phyloP scores from a whole-genome alignment of 2,797 vertebrate genomes.

The Brotula barbata region DNA sequence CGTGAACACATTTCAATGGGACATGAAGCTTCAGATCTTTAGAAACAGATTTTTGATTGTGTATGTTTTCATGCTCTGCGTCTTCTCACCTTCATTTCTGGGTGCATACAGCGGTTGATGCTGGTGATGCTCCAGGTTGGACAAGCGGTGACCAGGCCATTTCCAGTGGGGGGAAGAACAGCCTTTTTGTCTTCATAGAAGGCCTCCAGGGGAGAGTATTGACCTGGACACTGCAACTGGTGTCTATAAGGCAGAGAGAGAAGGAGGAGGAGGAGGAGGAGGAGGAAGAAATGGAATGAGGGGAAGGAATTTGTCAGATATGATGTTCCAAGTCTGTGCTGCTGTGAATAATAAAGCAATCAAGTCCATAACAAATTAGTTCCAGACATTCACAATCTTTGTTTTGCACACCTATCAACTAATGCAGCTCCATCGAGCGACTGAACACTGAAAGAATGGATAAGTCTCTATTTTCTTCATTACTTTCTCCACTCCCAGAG shows the following conservation, averaged over 20 bases:
- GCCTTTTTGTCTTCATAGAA: conserved; percentile 99
- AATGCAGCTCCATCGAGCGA: too few relatives aligned
- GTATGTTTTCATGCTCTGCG: background rate
- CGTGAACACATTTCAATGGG: background rate
- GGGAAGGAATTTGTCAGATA: background rate
- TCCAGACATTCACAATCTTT: too few relatives aligned
- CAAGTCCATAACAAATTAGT: too few relatives aligned
- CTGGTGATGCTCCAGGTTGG: conserved; percentile 88
- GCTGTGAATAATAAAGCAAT: too few relatives aligned
- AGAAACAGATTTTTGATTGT: background rate
- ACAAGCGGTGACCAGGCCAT: conserved; percentile 81
- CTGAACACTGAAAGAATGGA: too few relatives aligned
- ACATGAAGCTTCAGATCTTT: background rate
- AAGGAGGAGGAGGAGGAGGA: background rate
- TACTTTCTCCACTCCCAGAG: too few relatives aligned
- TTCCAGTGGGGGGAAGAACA: conserved; percentile 83
- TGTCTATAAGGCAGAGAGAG: conserved; percentile 77
- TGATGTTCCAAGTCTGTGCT: conserved; percentile 2
- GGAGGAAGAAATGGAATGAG: background rate
- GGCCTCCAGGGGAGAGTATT: conserved; percentile 95
- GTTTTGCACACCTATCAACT: too few relatives aligned
- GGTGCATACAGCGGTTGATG: conserved; percentile 95
- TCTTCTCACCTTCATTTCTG: conserved; percentile 93
- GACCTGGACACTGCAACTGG: conserved; percentile 93
- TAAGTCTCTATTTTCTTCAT: too few relatives aligned